phyloP scores from a whole-genome alignment of 2,888 invertebrate genomes.

The Torymus tubicola region DNA sequence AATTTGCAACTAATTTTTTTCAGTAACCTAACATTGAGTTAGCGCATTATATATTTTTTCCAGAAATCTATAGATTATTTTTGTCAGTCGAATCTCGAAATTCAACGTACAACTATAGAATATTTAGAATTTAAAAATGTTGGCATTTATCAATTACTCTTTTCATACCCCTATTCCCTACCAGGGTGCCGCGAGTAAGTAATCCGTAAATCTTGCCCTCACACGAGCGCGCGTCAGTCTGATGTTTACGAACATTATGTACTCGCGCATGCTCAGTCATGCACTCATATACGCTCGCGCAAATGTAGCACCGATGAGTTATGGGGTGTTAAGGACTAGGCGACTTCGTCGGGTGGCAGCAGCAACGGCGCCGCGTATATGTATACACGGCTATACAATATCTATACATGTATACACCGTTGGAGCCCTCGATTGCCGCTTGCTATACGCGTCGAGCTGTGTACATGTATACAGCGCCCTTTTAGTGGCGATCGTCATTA shows the following conservation, averaged over 20 bases:
- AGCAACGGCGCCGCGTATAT: constrained; percentile 40
- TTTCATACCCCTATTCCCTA: background rate
- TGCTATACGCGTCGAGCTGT: too few relatives aligned
- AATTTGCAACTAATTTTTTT: too few relatives aligned
- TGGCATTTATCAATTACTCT: constrained; percentile 10
- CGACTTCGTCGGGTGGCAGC: constrained; percentile 65
- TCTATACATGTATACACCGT: constrained; percentile 55
- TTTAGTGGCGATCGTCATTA: constrained; percentile 36
- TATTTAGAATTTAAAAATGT: constrained; percentile 18
- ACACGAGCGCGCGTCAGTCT: constrained; percentile 16
- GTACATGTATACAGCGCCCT: constrained; percentile 15
- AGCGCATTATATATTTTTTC: too few relatives aligned
- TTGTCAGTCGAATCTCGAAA: too few relatives aligned
- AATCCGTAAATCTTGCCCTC: constrained; percentile 40
- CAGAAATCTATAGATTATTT: too few relatives aligned
- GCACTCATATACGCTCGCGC: constrained; percentile 29
- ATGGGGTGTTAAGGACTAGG: constrained; percentile 70
- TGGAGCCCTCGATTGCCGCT: constrained; percentile 31
- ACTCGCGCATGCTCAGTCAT: constrained; percentile 17
- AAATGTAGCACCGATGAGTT: constrained; percentile 65
- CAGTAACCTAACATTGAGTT: too few relatives aligned
- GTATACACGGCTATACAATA: constrained; percentile 49
- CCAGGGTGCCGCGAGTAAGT: background rate
- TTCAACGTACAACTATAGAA: background rate
- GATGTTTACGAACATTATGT: constrained; percentile 46